Evolutionary conservation across 2,797 vertebrate species (phyloP), one percentile per base, ranked within the genome.

Genomic region (Melanotaenia nigrans): DNA sequence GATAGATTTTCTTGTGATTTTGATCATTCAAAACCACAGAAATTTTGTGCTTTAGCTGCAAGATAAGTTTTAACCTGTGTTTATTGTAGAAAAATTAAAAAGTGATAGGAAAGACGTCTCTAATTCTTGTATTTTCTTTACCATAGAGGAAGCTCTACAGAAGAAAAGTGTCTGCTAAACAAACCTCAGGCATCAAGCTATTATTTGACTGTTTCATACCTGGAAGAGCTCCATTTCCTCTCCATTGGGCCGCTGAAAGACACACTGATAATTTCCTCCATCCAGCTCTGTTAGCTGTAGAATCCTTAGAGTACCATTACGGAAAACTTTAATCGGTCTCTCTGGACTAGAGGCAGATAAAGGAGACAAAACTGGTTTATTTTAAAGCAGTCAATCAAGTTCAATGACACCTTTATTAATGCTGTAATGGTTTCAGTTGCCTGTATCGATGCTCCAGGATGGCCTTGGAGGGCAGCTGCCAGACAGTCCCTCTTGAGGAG

Each of bases 261-360:
- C 79, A 63, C 95, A 96, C 61, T 91, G 62, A 82, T 96, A 95
- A 82, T 89, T 94, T 76, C 95, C 95, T 57, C 85, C 90, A 75
- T 95, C 94, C 71, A 91, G 62, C 73, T 95, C 94, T 13, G 94
- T 94, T 68, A 96, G 85, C 72, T 93, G 92, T 66, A 94, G 90
- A 77, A 95, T 95, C 82, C 93, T 93, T 51, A 95, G 89, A 42
- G 94, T 95, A 55, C 95, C 95, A 73, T 96, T 96, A 63, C 62
- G 85, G 81, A 95, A 95, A 58, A 90, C 94, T 72, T 90, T 92
- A 77, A 94, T 85, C 35, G 93, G 92, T 83, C 93, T 94, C 80
- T 94, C 92, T 18, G 93, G 91, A 85, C 95, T 95, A 82, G 42
- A 78, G 57, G 61, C 35, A 86, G 71, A 82, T 14, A 36, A 1